Evolutionary conservation across 2,888 invertebrate species (phyloP), one percentile per base, ranked within the genome.

Genomic region (Orthosia gothica): DNA sequence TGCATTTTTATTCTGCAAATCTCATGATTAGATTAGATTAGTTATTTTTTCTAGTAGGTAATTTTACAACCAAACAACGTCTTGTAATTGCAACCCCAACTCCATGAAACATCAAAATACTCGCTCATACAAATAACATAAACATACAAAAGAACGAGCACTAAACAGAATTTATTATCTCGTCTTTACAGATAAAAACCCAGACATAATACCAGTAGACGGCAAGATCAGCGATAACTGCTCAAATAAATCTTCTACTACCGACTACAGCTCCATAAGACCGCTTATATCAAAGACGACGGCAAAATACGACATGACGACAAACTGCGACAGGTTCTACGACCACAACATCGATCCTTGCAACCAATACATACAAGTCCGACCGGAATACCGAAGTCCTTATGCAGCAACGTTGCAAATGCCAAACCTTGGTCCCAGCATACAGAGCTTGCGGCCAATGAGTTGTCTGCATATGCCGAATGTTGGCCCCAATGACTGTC

Each of bases 141-240:
- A 76, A 82, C n/a, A 79, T 75, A 72, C 70, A 84, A 73, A 74
- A 61, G 45, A 74, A n/a, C 5, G 54, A 57, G 9, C 63, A 79
- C 74, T 85, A 85, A 84, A 81, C 26, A 5, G 0, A 32, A 7
- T 3, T 32, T 7, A 32, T 32, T 32, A 32, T 32, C 32, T 32
- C 77, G 76, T n/a, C 72, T 23, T 91, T 91, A 7, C 94, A 96
- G 97, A 97, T 76, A 97, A 96, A 91, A 97, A 96, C 78, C 96
- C 96, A 0, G 97, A 96, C 84, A 96, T 96, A 75, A 96, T 97
- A 82, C 96, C 96, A 0, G 82, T 96, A 59, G 96, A 96, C 81
- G 95, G 96, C 0, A 97, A 97, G 92, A 94, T 95, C 86, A 95
- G 94, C 68, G 96, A 96, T 87, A 96, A 91, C 76, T 95, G 95